Percentiles rank a stretch among this genome's conserved stretches.
Evolutionary conservation across 1,140 invertebrate species (phyloP).

Genomic region (Cheumatopsyche charites): DNA sequence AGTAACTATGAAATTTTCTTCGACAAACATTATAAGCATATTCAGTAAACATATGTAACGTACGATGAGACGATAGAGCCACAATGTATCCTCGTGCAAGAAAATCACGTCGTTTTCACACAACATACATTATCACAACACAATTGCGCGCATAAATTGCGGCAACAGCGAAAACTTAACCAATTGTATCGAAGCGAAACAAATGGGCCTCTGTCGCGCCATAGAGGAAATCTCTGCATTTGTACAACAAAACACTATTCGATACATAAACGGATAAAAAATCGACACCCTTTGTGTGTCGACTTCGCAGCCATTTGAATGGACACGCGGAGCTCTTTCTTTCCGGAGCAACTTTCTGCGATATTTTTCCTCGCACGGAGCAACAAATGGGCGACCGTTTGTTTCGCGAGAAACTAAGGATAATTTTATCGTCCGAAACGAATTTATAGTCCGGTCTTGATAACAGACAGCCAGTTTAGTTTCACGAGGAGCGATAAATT

Average conservation of each 20-base stretch:
- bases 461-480: slow-evolving; percentile 48
- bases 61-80: too few relatives aligned
- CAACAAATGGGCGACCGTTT: slow-evolving; percentile 33
- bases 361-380: slow-evolving; percentile 28
- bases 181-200: background rate
- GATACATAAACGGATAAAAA: slow-evolving; percentile 10
- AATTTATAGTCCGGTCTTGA: slow-evolving; percentile 44
- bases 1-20: too few relatives aligned
- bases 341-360: background rate
- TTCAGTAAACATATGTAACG: too few relatives aligned
- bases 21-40: too few relatives aligned
- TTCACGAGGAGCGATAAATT: slow-evolving; percentile 47
- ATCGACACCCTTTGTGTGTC: background rate
- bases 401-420: slow-evolving; percentile 30
- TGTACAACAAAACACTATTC: background rate
- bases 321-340: slow-evolving; percentile 5
- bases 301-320: slow-evolving; percentile 23
- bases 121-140: too few relatives aligned
- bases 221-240: background rate
- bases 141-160: background rate
- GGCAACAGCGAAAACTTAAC: background rate
- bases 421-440: slow-evolving; percentile 40
- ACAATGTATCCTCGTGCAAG: too few relatives aligned
- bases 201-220: background rate
- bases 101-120: too few relatives aligned